Evolutionary conservation across 2,888 invertebrate genomes (phyloP).

Genomic region (Lasioglossum lativentre): DNA sequence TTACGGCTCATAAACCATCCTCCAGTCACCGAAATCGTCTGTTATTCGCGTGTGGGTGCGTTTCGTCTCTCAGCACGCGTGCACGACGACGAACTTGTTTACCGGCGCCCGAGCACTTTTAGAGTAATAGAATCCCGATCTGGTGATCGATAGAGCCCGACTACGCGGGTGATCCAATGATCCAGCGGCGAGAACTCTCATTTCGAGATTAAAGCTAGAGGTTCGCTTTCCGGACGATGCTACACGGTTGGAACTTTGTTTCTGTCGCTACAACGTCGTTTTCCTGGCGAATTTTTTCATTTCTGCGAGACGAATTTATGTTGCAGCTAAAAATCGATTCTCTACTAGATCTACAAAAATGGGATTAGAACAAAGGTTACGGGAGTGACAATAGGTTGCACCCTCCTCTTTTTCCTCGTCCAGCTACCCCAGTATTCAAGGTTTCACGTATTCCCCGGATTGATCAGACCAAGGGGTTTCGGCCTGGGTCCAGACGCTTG

Average conservation of each 20-base stretch:
- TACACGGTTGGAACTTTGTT: neutral
- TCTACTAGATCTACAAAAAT: neutral
- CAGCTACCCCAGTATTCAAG: conserved; percentile 60
- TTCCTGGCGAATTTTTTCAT: too few species aligned
- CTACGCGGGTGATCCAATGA: neutral
- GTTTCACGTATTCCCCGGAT: conserved; percentile 56
- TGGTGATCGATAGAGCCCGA: conserved; percentile 23
- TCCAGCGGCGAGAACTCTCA: neutral
- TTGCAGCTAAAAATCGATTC: too few species aligned
- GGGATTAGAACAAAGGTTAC: conserved; percentile 38
- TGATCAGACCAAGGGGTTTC: conserved; percentile 53
- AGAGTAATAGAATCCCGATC: conserved; percentile 71
- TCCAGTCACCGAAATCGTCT: conserved; percentile 77
- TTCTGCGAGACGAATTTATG: neutral
- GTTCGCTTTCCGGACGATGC: neutral
- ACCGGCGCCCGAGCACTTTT: conserved; percentile 68
- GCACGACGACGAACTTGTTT: conserved; percentile 67
- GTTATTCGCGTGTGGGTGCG: conserved; percentile 51
- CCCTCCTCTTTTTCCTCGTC: conserved; percentile 35
- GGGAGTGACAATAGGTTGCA: conserved; percentile 31
- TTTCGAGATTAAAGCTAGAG: conserved; percentile 18
- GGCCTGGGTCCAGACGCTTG: conserved; percentile 71
- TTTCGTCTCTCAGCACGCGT: conserved; percentile 43
- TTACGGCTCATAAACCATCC: conserved; percentile 82
- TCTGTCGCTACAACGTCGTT: too few species aligned